phyloP scores from a whole-genome alignment of 2,888 invertebrate species.

The Sesamia inferens region DNA sequence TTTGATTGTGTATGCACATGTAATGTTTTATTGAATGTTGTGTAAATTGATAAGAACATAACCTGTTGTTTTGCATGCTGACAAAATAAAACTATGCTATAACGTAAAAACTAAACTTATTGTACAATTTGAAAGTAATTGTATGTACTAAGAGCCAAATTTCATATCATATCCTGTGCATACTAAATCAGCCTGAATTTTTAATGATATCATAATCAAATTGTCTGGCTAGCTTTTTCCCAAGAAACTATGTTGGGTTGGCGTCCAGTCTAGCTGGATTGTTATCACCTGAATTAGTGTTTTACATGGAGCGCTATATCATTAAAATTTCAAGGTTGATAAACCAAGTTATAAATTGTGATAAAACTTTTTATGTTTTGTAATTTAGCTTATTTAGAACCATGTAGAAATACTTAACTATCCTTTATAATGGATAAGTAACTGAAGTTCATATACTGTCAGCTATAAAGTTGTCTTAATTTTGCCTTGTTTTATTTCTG shows the following conservation, averaged over 20 bases:
- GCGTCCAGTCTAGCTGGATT: no score
- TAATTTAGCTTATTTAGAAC: conserved; percentile 6
- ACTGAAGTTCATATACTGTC: conserved; percentile 4
- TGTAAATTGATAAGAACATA: conserved; percentile 66
- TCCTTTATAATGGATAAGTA: conserved; percentile 2
- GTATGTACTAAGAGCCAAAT: conserved; percentile 17
- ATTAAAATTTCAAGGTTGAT: no score
- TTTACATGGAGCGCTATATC: no score
- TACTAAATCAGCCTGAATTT: conserved; percentile 31
- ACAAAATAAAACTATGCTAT: conserved; percentile 59
- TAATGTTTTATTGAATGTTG: conserved; percentile 56
- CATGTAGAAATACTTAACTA: background rate
- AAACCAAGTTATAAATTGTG: conserved; percentile 18
- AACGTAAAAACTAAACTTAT: conserved; percentile 20
- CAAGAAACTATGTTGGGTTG: no score
- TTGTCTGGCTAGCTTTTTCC: no score
- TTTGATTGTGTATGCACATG: conserved; percentile 42
- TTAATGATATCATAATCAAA: conserved; percentile 12
- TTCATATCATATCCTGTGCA: conserved; percentile 15
- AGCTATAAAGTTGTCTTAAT: background rate
- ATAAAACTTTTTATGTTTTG: conserved; percentile 27
- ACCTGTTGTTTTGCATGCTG: conserved; percentile 68
- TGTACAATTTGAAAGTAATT: conserved; percentile 23
- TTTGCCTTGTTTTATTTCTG: conserved; percentile 1
- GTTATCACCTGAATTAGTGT: no score